Base-by-base conservation (phyloP, 1,140 invertebrate genomes). In the Panonychus citri region DNA sequence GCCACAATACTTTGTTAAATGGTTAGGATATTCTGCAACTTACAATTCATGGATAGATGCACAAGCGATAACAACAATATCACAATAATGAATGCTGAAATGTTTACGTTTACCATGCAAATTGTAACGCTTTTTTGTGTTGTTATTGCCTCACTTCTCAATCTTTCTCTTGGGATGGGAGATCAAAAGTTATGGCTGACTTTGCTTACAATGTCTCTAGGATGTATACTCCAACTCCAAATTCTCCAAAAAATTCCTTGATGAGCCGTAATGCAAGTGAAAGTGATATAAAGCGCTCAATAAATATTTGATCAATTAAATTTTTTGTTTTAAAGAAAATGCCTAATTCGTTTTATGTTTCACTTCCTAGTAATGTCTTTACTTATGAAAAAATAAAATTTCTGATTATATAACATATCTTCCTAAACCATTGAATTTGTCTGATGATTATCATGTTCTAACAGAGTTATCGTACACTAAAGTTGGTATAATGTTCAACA, bases 31-130 rank as follows among this genome's bases (percentile, higher is more conserved):
- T 77, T 63, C 70, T 49, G 59, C 69, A 1, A 69, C 74, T 52
- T 68, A 76, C 57, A 88, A 85, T 64, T 86, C 84, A 1, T 91
- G 86, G 86, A 87, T 91, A 67, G 81, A 83, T 0, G 67, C 21
- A 39, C n/a, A n/a, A 39, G 37, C 7, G 7, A 39, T 39, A n/a
- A n/a, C n/a, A 10, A 17, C 17, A 17, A 10, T 17, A 10, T 17
- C 17, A 17, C 7, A 39, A 39, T 39, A 17, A 39, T 7, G 8
- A 39, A 10, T 10, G 17, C 37, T 10, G 17, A 39, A 7, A 39
- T 39, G 37, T 10, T 39, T 7, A 12, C 46, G 8, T 39, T 39
- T 17, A 39, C 17, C 7, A 17, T 7, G 7, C 37, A 39, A 39
- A 39, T 39, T 7, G 17, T 39, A 39, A 10, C 17, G 8, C 7